These are phyloP conservation scores for Laticauda colubrina DNA, from an alignment of 2,113 vertebrate genomes.

Conservation along the genomic window DNA sequence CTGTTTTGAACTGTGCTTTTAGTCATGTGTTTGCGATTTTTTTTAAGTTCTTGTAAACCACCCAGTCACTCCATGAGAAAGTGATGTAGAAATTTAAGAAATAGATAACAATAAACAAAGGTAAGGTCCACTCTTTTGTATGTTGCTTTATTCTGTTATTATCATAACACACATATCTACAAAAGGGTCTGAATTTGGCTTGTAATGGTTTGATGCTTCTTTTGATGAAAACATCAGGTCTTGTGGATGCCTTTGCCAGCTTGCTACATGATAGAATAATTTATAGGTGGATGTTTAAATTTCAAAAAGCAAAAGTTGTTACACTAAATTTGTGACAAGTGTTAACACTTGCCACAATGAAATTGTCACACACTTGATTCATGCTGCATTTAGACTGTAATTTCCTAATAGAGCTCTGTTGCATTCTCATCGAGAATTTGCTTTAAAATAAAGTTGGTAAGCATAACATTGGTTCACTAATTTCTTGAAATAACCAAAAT, in stretches of 20 bases:
- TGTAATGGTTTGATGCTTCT: neutral
- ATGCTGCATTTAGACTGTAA: slow-evolving; percentile 20
- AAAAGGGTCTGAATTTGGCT: neutral
- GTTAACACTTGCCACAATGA: slow-evolving; percentile 9
- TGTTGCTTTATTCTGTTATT: neutral
- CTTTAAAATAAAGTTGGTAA: slow-evolving; percentile 43
- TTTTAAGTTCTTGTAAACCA: neutral
- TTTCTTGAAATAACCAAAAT: neutral
- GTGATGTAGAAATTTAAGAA: neutral
- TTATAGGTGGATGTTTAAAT: neutral
- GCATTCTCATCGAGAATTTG: slow-evolving; percentile 7
- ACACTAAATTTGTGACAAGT: neutral
- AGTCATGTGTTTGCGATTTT: neutral
- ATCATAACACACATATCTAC: neutral
- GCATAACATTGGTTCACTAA: neutral
- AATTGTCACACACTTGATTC: neutral
- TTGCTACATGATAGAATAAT: neutral
- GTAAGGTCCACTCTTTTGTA: neutral
- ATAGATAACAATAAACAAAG: neutral
- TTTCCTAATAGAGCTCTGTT: slow-evolving; percentile 18
- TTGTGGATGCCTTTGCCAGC: neutral
- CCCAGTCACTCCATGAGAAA: neutral
- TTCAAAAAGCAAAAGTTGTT: neutral
- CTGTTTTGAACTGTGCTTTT: neutral
- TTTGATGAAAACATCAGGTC: neutral